Base-by-base conservation (phyloP, 1,140 invertebrate species). In the Drosophila aff. region DNA sequence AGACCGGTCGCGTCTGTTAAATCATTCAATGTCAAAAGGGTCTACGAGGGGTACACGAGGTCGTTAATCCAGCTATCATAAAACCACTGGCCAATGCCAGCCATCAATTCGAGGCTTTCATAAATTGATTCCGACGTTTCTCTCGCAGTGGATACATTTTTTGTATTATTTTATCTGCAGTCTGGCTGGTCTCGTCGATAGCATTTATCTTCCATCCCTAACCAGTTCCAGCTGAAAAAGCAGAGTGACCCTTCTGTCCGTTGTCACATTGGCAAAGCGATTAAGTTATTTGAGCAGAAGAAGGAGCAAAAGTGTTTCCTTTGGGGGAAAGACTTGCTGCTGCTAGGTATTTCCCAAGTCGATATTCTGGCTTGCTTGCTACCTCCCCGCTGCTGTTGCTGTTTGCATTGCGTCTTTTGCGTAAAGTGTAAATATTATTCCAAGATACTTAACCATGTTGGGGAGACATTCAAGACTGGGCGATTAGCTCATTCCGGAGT, bases 341-440 rank as follows among this genome's bases (percentile, higher is more conserved):
- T 16, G 5, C 3, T 10, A 26, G 65, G 67, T 33, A 38, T 23
- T 23, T 4, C 4, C 23, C 26, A 1, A 38, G 49, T 57, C 41
- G 40, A n/a, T 49, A 40, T 38, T 31, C 16, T 8, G 9, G 16
- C 44, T 5, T 8, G 16, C 40, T 26, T 18, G 9, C n/a, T 18
- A 4, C n/a, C 33, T 36, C 28, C 28, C 28, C 1, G 28, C 8
- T 18, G n/a, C 50, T 72, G 65, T 50, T 71, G 72, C 63, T 87
- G 84, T 87, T 89, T 87, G 81, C 73, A 43, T 61, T 83, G 69
- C 68, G 80, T 89, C 83, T 87, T 84, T 81, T 84, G 85, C 81
- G 66, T 76, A 79, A 84, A 89, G 81, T 84, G 85, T 89, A 89
- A 89, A 89, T 89, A 89, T 90, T 89, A 90, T 90, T 85, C 61